Evolutionary conservation across 1,140 invertebrate species (phyloP), one percentile per base, ranked within the genome.

Genomic region (Caenorhabditis briggsae): DNA sequence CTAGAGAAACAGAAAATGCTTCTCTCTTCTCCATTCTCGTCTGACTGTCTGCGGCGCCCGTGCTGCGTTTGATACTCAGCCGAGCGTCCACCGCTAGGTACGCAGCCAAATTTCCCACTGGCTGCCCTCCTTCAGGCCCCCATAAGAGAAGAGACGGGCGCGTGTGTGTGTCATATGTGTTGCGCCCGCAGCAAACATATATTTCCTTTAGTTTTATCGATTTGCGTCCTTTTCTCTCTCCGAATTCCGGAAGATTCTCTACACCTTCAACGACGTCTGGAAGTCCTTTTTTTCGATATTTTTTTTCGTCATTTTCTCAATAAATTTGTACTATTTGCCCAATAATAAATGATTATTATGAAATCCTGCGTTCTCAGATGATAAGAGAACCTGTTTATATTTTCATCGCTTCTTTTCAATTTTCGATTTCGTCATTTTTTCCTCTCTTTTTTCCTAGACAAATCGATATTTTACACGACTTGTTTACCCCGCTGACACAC

Each of bases 121-220:
- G 33, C 33, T 33, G 33, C 33, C 33, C 33, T 33, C 33, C 33
- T 33, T 33, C 33, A 33, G 14, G 33, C n/a, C 46, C 70, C 20
- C 59, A 25, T 23, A 3, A n/a, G 33, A 23, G 70, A 53, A 78
- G n/a, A 2, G 18, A 46, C 5, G 2, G 1, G 20, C 2, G 23
- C n/a, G 23, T 7, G 64, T 50, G 33, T 78, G 70, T 78, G 70
- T 78, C 70, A 78, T 78, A 41, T n/a, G 46, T 46, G 50, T 78
- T 78, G 23, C 70, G 23, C 59, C 14, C 59, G 23, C 20, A 33
- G 33, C 33, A 33, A 33, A 33, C 33, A 33, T 33, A 33, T 20
- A 5, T 78, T 78, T 70, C 46, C 43, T 50, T 78, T 50, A n/a
- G 33, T 78, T 53, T 78, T 78, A 78, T 78, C 33, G 70, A 78